Base-by-base conservation (phyloP, 2,797 vertebrate species). In the Schizopygopsis malacanthus region DNA sequence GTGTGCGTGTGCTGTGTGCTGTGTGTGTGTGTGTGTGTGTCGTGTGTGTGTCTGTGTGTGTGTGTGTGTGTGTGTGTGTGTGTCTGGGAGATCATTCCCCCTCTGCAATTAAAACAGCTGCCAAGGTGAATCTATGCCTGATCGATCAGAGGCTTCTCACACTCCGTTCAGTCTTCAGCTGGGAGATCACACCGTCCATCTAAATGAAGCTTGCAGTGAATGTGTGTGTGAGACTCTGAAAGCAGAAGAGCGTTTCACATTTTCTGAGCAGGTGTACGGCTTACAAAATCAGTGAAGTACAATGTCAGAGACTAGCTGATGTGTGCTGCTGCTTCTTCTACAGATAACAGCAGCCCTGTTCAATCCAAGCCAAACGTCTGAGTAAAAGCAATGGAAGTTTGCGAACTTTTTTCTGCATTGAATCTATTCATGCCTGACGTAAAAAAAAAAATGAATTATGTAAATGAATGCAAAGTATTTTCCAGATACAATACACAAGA, bases 91-190 rank as follows among this genome's bases (percentile, higher is more conserved):
- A 83, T 86, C 84, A 86, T 87, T 86, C 79, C 73, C 80, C 67
- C 47, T 65, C 52, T 63, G 50, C 81, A 90, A 89, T 89, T 91
- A 86, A 84, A 91, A 81, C 85, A 88, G 47, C 86, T 88, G 87
- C 69, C 82, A 85, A 75, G 82, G 84, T 82, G 85, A 86, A 88
- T 89, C 76, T 73, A 89, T 82, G 72, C 65, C 83, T 89, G 85
- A 89, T 90, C 88, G 84, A 87, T 89, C 82, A 77, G 81, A 76
- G 85, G 76, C 73, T 79, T 70, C 77, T 82, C 82, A 65, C 71
- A 76, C 54, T 81, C 70, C 1, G 45, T 75, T 52, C 84, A 70
- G 69, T 45, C 47, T 50, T 69, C 84, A 85, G 78, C 22, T 22
- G n/a, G 11, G 13, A 73, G 50, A 63, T 56, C 47, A 81, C 67